Base-by-base conservation (phyloP, 2,888 invertebrate species). In the Apodemia duryi region DNA sequence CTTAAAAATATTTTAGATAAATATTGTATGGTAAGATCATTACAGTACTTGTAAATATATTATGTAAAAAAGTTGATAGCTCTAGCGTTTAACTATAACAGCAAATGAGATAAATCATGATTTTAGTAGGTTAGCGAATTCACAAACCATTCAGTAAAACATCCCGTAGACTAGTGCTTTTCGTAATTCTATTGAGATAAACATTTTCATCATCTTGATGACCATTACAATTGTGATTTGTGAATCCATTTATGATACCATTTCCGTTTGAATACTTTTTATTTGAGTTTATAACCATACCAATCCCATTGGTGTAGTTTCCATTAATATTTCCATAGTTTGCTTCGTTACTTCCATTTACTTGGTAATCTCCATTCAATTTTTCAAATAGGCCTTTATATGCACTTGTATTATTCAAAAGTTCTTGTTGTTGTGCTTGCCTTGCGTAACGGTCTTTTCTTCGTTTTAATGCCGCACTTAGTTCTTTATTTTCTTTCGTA, bases 401-500 rank as follows among this genome's bases (percentile, higher is more conserved):
- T 41, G 83, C 78, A 68, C 75, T 81, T 0, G 86, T 82, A 66
- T 81, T 84, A 63, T 85, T 89, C 9, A 89, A 73, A 69, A 91
- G 76, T 85, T 96, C 96, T 79, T 96, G 94, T 79, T 96, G 97
- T 76, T 95, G 96, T 65, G 96, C 94, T 80, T 97, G 97, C 69
- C 97, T 93, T 74, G 97, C 97, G 61, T 95, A 97, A 70, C 97
- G 93, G 78, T 97, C 97, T 69, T 97, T 93, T 68, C 97, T 93
- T 74, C 97, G 93, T 75, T 96, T 93, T 70, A 97, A 89, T 64
- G 96, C 96, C 61, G 97, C 95, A 41, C 95, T 97, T 41, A 97
- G 94, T 74, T 97, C 97, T 77, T 95, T 95, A 76, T 83, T 86
- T 61, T 91, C 90, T 67, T 86, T 88, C 65, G 82, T 83, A 52